Conservation (phyloP, 1,140 invertebrate species). For the Zaprionus ghesquierei region DNA sequence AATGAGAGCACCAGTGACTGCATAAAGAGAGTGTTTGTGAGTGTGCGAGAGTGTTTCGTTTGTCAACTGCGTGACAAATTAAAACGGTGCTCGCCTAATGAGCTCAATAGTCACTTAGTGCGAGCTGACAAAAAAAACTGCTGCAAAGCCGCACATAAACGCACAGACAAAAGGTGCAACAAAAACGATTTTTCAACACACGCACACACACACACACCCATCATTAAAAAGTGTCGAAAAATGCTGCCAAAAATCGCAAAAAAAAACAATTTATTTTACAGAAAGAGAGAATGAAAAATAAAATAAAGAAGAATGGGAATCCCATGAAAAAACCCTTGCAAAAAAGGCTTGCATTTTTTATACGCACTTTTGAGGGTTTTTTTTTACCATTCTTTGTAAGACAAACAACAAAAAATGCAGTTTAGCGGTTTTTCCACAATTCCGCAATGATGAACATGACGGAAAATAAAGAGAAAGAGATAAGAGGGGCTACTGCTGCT, state of each 20-base stretch:
- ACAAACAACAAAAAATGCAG: conserved; percentile 68
- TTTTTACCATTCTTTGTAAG: conserved; percentile 71
- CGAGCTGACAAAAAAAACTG: conserved; percentile 43
- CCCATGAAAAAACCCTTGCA: conserved; percentile 60
- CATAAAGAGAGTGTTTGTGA: not conserved
- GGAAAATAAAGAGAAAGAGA: conserved; percentile 54
- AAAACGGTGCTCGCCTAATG: conserved; percentile 70
- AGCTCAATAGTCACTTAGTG: conserved; percentile 44
- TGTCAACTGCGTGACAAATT: conserved; percentile 62
- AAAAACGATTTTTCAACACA: conserved; percentile 68
- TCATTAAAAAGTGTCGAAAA: conserved; percentile 51
- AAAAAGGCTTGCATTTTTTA: conserved; percentile 40
- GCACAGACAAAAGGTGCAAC: conserved; percentile 60
- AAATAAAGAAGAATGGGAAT: conserved; percentile 19
- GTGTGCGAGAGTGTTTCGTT: conserved; percentile 12
- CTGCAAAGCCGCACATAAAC: conserved; percentile 64
- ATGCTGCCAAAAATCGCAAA: conserved; percentile 27
- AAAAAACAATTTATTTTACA: conserved; percentile 36
- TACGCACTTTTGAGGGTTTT: conserved; percentile 56
- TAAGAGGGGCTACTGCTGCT: conserved; percentile 17
- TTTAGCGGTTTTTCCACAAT: conserved; percentile 51
- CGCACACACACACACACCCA: not conserved
- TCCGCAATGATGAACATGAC: conserved; percentile 45
- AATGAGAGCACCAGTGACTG: conserved; percentile 47
- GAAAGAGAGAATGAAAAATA: not conserved